Percentiles rank a stretch among this genome's conserved stretches.
These are phyloP conservation scores for Crotalus helleri DNA, from an alignment of 2,113 vertebrate species.

Conservation along the genomic window DNA sequence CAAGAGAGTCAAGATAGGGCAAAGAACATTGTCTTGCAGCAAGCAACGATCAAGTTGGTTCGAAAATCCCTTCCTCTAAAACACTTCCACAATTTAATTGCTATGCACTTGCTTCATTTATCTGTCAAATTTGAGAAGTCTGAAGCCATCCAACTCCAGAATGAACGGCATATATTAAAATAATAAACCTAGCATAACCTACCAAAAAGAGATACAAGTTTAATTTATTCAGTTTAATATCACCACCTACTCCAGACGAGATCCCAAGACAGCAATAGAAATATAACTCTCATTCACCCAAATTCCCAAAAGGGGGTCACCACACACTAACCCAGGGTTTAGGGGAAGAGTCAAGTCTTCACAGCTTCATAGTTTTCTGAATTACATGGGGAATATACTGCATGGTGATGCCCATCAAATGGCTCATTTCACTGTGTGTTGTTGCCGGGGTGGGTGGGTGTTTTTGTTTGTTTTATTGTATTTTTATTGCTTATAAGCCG, in stretches of 20 bases:
- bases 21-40: background rate
- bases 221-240: background rate
- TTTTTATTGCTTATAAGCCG: background rate
- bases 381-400: background rate
- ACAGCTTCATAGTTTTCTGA: background rate
- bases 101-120: background rate
- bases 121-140: background rate
- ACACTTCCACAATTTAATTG: background rate
- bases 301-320: background rate
- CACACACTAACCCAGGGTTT: background rate
- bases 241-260: background rate
- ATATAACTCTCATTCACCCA: background rate
- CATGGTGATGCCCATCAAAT: background rate
- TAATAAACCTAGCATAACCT: background rate
- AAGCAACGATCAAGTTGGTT: background rate
- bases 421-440: background rate
- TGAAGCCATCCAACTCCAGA: background rate
- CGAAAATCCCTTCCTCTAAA: background rate
- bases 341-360: background rate
- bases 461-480: background rate
- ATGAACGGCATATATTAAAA: background rate
- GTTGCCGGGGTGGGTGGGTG: background rate
- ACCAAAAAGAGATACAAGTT: background rate
- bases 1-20: slow-evolving; percentile 23
- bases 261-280: background rate